Base-by-base conservation (phyloP, 2,888 invertebrate species). In the Elgonia sp. region DNA sequence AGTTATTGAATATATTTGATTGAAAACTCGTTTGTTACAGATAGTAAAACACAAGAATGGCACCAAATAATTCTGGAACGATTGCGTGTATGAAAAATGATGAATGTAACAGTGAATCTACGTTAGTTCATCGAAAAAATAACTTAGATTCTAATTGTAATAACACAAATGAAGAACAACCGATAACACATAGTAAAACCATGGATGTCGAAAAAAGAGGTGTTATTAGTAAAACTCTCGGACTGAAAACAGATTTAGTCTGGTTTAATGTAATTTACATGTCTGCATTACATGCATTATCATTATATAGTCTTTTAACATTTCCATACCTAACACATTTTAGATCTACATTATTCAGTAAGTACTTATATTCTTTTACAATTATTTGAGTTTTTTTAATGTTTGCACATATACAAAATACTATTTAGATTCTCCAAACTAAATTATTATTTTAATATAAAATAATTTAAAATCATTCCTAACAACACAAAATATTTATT, bases 291-390 rank as follows among this genome's bases (percentile, higher is more conserved):
- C 46, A 76, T 55, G 16, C 39, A 29, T 40, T 77, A 7, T 2
- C 53, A 12, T 10, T 67, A 4, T 77, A 77, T 62, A 46, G 18
- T 76, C 6, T 76, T n/a, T 37, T 76, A 14, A 76, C 76, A 37
- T 76, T 76, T 63, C 76, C 76, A 18, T 76, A 76, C 20, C 4
- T 76, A 2, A 63, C 63, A 50, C 76, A 76, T 50, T 76, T 18
- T 20, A 76, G 37, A 63, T 76, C 76, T n/a, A 76, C 76, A 6
- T 63, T 76, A 50, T 76, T 76, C 50, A 63, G 76, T 76, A 63
- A 76, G 62, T 50, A 60, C 46, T 29, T 5, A 29, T 29, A 29
- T 29, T 29, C 29, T 29, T 29, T 1, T 29, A 29, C 29, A 29
- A 5, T 29, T 29, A 29, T 29, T 29, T 29, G 29, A n/a, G n/a